Conservation (phyloP, 2,888 invertebrate genomes). For the Balanococcus diminutus region DNA sequence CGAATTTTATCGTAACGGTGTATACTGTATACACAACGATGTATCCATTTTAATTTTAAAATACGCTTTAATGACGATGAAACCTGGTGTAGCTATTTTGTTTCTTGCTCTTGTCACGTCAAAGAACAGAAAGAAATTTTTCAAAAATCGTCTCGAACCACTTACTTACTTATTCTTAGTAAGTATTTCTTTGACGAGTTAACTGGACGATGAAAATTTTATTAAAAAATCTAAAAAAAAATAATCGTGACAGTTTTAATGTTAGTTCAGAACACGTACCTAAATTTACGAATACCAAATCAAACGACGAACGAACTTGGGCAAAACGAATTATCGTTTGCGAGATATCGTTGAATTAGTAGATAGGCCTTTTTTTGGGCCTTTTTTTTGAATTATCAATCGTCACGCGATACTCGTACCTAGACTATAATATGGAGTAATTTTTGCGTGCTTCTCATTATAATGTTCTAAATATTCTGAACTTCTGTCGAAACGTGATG, state of each 20-base stretch:
- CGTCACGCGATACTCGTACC: neutral
- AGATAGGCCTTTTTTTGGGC: neutral
- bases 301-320: neutral
- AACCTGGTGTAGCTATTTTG: neutral
- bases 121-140: neutral
- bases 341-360: neutral
- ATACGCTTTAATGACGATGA: neutral
- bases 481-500: neutral
- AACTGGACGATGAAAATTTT: neutral
- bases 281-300: neutral
- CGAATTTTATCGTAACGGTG: neutral
- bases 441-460: constrained; percentile 13
- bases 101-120: neutral
- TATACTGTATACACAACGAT: neutral
- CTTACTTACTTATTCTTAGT: too few relatives aligned
- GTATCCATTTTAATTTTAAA: neutral
- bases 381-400: constrained; percentile 7
- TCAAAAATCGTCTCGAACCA: neutral
- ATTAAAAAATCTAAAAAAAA: neutral
- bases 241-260: too few relatives aligned
- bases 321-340: constrained; percentile 19
- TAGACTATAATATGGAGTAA: neutral
- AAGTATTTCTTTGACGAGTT: neutral
- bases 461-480: neutral
- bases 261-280: neutral